A percentile compares a stretch with the other conserved stretches of the same genome.
Conservation (phyloP, 2,113 vertebrate species). For the Hydropotes inermis region DNA sequence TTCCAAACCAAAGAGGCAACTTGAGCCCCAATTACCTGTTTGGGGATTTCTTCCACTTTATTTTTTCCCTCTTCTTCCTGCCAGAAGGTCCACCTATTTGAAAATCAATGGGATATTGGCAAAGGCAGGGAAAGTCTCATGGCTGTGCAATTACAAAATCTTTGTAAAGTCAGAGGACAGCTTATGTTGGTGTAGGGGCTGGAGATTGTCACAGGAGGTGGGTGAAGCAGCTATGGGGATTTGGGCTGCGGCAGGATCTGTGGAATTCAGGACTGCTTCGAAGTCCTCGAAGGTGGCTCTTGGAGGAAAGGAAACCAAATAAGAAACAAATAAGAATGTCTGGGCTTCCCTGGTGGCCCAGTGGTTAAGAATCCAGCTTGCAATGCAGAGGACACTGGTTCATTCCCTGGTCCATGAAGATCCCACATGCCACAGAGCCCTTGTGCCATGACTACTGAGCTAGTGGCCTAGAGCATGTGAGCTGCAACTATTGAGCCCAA, state of each 20-base stretch:
- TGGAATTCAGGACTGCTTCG: neutral
- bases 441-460: neutral
- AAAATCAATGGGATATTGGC: neutral
- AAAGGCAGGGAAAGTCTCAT: neutral
- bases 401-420: neutral
- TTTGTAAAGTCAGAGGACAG: neutral
- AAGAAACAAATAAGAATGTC: neutral
- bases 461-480: neutral
- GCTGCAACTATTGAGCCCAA: neutral
- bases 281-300: neutral
- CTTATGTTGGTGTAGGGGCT: neutral
- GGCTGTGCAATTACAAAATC: neutral
- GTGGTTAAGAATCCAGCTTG: neutral
- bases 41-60: neutral
- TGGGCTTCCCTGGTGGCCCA: neutral
- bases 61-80: neutral
- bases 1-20: conserved; percentile 36
- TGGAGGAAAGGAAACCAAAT: neutral
- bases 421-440: neutral
- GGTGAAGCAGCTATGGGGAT: neutral
- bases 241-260: neutral
- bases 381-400: neutral
- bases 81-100: neutral
- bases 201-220: neutral
- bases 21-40: neutral